Evolutionary conservation across 2,797 vertebrate genomes (phyloP), one percentile per base, ranked within the genome.

Genomic region (Epinephelus malabaricus): DNA sequence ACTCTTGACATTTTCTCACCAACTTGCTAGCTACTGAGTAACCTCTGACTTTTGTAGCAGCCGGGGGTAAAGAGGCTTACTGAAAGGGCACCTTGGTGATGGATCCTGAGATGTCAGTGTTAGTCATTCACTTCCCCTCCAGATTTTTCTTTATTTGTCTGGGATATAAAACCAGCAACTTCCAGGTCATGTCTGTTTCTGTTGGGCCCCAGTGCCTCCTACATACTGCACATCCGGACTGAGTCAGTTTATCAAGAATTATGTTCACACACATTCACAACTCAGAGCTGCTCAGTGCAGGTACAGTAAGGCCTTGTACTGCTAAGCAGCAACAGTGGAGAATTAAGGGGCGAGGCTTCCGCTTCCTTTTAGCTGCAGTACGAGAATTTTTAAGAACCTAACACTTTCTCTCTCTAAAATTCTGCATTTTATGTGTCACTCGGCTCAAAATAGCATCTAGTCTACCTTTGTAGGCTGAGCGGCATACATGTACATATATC

Each of bases 101-200:
- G 13, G 7, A 13, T 55, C 8, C 34, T 49, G 43, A 65, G 14
- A 74, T 3, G 3, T 45, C n/a, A n/a, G 18, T 53, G 68, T 83
- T 69, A 51, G 60, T 46, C 69, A 65, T 73, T 81, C 47, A 84
- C 68, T 67, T 75, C 45, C 30, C 59, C 34, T 65, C 15, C 23
- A 23, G 18, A 51, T 27, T 10, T 53, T 25, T 63, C 17, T 43
- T 61, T 61, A 50, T 43, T 67, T 51, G 18, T 69, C 67, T 67
- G 43, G 12, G 49, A 66, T 59, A 64, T 78, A 15, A 78, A 66
- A 34, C 60, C 49, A 62, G 10, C 43, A 19, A 15, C 58, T 30
- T 75, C 27, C 47, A 56, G 27, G 65, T 53, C 19, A 60, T 17
- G 51, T 6, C 56, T 45, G 46, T 12, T 19, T 69, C 43, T 70